These are phyloP conservation scores for Bombyx mandarina DNA, from an alignment of 1,140 invertebrate species.

Conservation along the genomic window DNA sequence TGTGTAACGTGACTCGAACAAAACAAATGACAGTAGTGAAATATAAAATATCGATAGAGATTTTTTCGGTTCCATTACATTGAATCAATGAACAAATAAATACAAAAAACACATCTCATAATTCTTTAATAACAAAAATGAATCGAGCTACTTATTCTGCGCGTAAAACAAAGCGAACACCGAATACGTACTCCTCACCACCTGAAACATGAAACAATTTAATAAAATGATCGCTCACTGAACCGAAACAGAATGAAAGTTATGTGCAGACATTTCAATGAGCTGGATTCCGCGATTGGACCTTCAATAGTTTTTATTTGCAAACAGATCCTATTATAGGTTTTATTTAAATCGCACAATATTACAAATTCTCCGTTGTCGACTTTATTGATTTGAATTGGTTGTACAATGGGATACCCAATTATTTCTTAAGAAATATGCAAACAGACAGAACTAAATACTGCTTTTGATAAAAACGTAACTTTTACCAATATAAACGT, in stretches of 20 bases:
- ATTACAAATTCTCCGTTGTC: neutral
- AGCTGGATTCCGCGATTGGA: constrained; percentile 1
- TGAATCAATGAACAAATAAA: no score
- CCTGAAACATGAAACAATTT: constrained; percentile 26
- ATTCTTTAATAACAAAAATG: no score
- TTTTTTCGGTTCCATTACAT: no score
- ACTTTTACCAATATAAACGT: constrained; percentile 41
- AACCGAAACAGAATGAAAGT: constrained; percentile 7
- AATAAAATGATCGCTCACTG: constrained; percentile 12
- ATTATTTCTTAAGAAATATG: neutral
- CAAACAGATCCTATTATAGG: neutral
- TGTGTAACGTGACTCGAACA: neutral
- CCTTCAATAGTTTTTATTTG: neutral
- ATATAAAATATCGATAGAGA: no score
- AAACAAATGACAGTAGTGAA: no score
- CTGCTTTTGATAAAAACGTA: neutral
- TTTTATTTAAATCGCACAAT: neutral
- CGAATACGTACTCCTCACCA: constrained; percentile 41
- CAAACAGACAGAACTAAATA: neutral
- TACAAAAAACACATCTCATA: no score
- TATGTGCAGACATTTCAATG: constrained; percentile 2
- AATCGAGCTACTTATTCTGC: constrained; percentile 22
- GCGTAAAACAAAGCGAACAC: constrained; percentile 48
- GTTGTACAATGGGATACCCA: neutral
- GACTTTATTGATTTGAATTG: neutral